Conservation (phyloP, 2,113 vertebrate species). For the Natator depressus region DNA sequence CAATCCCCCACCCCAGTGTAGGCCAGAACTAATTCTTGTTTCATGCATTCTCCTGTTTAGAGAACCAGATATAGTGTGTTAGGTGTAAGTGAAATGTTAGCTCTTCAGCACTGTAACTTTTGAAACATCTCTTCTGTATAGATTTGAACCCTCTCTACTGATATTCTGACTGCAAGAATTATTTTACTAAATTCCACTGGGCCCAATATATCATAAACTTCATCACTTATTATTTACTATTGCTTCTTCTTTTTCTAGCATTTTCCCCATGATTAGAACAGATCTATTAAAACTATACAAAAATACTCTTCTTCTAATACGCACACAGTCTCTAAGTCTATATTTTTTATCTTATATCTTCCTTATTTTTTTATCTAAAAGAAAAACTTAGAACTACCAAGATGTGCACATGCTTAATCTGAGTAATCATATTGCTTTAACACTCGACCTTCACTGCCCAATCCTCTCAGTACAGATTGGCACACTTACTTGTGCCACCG, state of each 20-base stretch:
- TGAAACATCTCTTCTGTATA: rapidly evolving
- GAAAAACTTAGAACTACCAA: background rate
- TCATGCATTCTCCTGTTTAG: background rate
- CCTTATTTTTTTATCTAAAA: background rate
- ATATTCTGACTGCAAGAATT: background rate
- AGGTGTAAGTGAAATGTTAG: background rate
- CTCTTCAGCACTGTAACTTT: background rate
- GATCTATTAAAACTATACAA: background rate
- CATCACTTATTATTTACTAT: background rate
- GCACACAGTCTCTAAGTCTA: background rate
- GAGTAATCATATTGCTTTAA: background rate
- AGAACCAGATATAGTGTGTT: background rate
- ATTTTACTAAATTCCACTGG: background rate
- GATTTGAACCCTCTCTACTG: background rate
- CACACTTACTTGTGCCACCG: background rate
- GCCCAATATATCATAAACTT: background rate
- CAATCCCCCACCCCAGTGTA: too few relatives aligned
- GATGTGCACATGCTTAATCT: background rate
- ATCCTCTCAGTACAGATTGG: background rate
- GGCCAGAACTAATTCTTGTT: background rate
- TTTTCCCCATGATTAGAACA: background rate
- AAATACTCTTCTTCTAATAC: background rate
- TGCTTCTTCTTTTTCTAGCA: background rate
- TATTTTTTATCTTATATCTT: background rate
- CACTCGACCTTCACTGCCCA: background rate